These are phyloP conservation scores for Tenthredo distinguenda DNA, from an alignment of 2,888 invertebrate genomes.

Conservation along the genomic window DNA sequence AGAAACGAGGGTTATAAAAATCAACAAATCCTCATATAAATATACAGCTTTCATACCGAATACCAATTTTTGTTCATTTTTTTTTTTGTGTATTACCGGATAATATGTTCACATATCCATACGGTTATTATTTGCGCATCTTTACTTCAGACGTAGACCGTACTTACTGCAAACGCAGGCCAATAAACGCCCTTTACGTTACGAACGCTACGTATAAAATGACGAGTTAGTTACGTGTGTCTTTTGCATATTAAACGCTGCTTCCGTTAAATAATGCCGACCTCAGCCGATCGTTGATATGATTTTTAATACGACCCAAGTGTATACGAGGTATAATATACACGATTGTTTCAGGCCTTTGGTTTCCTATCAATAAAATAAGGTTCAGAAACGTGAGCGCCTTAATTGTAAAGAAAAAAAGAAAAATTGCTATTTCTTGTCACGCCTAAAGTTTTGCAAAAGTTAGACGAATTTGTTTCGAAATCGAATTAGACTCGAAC, in stretches of 20 bases:
- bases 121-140: background rate
- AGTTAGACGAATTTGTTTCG: too few species aligned
- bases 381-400: background rate
- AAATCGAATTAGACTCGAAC: background rate
- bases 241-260: constrained; percentile 34
- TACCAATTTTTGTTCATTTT: too few species aligned
- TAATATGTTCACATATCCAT: background rate
- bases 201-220: constrained; percentile 2
- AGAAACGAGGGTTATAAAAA: too few species aligned
- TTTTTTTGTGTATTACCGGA: background rate
- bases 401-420: too few species aligned
- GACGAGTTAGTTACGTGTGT: background rate
- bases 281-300: background rate
- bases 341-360: background rate
- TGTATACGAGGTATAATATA: background rate
- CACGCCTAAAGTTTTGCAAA: too few species aligned
- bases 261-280: constrained; percentile 25
- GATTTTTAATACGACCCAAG: background rate
- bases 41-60: too few species aligned
- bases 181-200: background rate
- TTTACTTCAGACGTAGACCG: background rate
- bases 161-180: background rate
- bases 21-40: too few species aligned
- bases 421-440: too few species aligned
- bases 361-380: background rate